A percentile compares a stretch with the other conserved stretches of the same genome.
These are phyloP conservation scores for Empis stercorea DNA, from an alignment of 2,888 invertebrate genomes.

Conservation along the genomic window DNA sequence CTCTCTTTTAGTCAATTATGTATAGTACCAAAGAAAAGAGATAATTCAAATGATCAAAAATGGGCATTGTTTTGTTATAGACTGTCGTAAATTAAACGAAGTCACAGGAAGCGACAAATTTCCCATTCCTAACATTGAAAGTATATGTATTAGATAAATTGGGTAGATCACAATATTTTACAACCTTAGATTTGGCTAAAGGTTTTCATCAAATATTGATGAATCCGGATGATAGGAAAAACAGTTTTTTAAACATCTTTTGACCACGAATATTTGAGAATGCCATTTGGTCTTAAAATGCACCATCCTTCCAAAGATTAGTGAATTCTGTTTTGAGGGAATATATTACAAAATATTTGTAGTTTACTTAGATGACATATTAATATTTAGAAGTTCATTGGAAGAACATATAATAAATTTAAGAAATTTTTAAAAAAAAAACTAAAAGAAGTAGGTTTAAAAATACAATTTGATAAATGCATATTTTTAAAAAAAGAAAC, in stretches of 20 bases:
- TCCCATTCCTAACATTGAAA: too few relatives aligned
- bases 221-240: not conserved
- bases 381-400: slow-evolving; percentile 8
- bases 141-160: too few relatives aligned
- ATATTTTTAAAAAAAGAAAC: slow-evolving; percentile 9
- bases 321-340: slow-evolving; percentile 11
- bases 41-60: too few relatives aligned
- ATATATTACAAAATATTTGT: slow-evolving; percentile 8
- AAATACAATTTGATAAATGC: slow-evolving; percentile 12
- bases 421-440: slow-evolving; percentile 6
- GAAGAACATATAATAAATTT: slow-evolving; percentile 8
- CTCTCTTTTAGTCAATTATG: not conserved
- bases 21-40: too few relatives aligned
- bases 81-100: too few relatives aligned
- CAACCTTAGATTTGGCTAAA: too few relatives aligned
- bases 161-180: too few relatives aligned
- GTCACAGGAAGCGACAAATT: too few relatives aligned
- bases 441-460: slow-evolving; percentile 6
- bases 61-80: too few relatives aligned
- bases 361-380: slow-evolving; percentile 12
- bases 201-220: too few relatives aligned
- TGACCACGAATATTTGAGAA: slow-evolving; percentile 6
- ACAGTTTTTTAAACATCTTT: slow-evolving; percentile 7
- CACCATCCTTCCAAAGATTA: slow-evolving; percentile 10
- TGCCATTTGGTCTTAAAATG: slow-evolving; percentile 11